These are phyloP conservation scores for Rhegmatorhina hoffmannsi DNA, from an alignment of 2,113 vertebrate genomes.

Conservation along the genomic window DNA sequence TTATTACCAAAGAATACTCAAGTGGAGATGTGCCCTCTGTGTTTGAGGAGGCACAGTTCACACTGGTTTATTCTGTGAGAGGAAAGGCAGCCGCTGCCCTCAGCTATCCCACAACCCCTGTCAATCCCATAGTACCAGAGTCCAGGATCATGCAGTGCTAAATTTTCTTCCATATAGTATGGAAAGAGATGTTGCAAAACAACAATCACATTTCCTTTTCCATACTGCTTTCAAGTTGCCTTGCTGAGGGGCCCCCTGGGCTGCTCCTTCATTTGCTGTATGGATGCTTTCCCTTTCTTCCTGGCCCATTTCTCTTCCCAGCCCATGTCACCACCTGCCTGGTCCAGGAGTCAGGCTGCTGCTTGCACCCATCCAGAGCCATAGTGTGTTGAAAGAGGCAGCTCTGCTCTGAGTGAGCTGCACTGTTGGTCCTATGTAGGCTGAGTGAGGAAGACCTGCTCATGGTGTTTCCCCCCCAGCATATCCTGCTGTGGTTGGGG, in stretches of 20 bases:
- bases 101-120: neutral
- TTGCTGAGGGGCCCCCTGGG: neutral
- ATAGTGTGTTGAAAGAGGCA: neutral
- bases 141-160: neutral
- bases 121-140: neutral
- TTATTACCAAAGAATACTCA: neutral
- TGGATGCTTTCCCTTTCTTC: neutral
- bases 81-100: neutral
- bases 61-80: neutral
- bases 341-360: neutral
- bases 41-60: neutral
- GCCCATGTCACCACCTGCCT: neutral
- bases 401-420: neutral
- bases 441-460: neutral
- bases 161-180: neutral
- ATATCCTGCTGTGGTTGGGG: neutral
- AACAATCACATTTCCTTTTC: neutral
- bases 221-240: neutral
- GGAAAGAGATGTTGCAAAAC: neutral
- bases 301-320: neutral
- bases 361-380: neutral
- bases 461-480: neutral
- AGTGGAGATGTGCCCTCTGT: neutral
- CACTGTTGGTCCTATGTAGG: fast-evolving
- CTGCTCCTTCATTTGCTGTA: neutral